Conservation (phyloP, 2,113 vertebrate genomes). For the Nicator chloris region DNA sequence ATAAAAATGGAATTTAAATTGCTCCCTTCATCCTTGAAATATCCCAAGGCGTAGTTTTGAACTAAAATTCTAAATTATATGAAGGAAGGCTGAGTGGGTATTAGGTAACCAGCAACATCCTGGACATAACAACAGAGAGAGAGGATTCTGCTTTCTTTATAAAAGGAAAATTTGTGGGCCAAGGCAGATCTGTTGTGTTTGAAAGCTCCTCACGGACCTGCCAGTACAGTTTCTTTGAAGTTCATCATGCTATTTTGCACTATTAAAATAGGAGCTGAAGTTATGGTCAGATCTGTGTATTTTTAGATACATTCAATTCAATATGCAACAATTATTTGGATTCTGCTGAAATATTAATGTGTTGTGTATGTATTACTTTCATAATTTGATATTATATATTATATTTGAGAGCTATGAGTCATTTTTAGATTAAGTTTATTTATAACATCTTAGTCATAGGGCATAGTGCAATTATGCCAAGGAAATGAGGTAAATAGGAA, state of each 20-base stretch:
- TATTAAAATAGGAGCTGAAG: background rate
- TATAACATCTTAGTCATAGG: background rate
- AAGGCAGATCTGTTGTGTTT: background rate
- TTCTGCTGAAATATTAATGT: background rate
- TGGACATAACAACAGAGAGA: background rate
- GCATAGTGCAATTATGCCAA: background rate
- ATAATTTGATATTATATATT: background rate
- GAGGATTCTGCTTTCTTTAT: background rate
- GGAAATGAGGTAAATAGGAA: background rate
- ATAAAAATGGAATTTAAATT: constrained; percentile 35
- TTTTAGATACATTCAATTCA: background rate
- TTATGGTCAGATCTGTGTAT: background rate
- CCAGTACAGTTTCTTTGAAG: background rate
- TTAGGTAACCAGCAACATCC: background rate
- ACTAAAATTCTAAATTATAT: background rate
- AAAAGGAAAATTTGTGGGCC: background rate
- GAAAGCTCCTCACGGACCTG: background rate
- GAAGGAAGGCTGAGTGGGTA: background rate
- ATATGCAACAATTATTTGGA: background rate
- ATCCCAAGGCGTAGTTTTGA: background rate
- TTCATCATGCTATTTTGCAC: background rate
- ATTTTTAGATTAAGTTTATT: background rate
- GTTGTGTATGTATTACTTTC: background rate
- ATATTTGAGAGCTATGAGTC: background rate
- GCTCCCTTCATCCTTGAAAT: background rate